A percentile compares a stretch with the other conserved stretches of the same genome.
Conservation (phyloP, 2,113 vertebrate genomes). For the Paraplagusia blochii region DNA sequence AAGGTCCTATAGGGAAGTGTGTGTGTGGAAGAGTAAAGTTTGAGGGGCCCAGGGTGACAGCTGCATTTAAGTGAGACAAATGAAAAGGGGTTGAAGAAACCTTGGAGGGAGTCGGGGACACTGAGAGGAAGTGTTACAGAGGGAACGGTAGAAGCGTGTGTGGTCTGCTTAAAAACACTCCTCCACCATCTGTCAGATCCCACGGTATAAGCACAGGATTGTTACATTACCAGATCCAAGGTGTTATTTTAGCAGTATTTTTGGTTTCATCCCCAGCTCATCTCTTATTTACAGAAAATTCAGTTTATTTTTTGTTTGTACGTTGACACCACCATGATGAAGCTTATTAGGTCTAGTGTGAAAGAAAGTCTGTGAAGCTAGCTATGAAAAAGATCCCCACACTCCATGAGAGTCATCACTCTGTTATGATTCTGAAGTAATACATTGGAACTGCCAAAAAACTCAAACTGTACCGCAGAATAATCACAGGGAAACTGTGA, state of each 20-base stretch:
- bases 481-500: no score
- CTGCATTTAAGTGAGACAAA: slow-evolving; percentile 22
- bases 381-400: no score
- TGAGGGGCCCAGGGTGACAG: slow-evolving; percentile 1
- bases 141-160: slow-evolving; percentile 31
- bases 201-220: slow-evolving; percentile 35
- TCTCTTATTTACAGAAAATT: slow-evolving; percentile 27
- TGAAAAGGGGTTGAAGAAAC: slow-evolving; percentile 9
- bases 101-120: slow-evolving; percentile 18
- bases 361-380: no score
- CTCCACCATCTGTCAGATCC: slow-evolving; percentile 68
- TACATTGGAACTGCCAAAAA: no score
- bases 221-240: slow-evolving; percentile 38
- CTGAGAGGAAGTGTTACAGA: slow-evolving; percentile 26
- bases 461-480: no score
- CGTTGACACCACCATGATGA: no score
- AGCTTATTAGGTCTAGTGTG: no score
- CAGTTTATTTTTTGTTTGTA: no score
- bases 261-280: slow-evolving; percentile 7
- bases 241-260: slow-evolving; percentile 26
- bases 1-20: not conserved
- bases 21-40: not conserved
- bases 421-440: no score
- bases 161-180: slow-evolving; percentile 58
- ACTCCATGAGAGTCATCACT: no score